These are phyloP conservation scores for Drosophila demipolita DNA, from an alignment of 2,888 invertebrate genomes.

Conservation along the genomic window DNA sequence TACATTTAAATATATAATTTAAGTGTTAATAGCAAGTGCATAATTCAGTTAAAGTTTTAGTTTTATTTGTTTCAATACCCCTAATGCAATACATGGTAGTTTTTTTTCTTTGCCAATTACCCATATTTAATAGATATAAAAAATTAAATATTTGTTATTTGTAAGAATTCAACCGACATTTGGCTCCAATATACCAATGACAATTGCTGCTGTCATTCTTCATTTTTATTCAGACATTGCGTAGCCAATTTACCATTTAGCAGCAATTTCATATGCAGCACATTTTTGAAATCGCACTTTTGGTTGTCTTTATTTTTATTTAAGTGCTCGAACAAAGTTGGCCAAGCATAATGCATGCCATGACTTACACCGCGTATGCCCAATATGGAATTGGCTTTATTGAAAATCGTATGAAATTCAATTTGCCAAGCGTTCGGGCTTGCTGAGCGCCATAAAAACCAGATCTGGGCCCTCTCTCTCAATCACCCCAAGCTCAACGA, in stretches of 20 bases:
- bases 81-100: not conserved
- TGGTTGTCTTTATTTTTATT: conserved; percentile 14
- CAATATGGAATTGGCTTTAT: conserved; percentile 74
- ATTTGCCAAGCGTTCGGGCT: conserved; percentile 59
- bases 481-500: conserved; percentile 2
- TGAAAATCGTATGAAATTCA: conserved; percentile 76
- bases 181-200: not conserved
- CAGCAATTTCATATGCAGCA: conserved; percentile 6
- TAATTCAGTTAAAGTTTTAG: not conserved
- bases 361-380: conserved; percentile 60
- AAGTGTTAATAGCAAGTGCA: not conserved
- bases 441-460: conserved; percentile 54
- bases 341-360: conserved; percentile 51
- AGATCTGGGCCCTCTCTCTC: conserved; percentile 15
- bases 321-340: conserved; percentile 25
- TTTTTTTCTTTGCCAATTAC: not conserved
- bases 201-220: not conserved
- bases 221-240: not conserved
- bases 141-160: not conserved
- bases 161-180: not conserved
- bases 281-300: conserved; percentile 8
- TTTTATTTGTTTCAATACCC: not conserved
- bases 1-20: not conserved
- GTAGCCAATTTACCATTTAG: not conserved
- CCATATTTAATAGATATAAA: not conserved